Evolutionary conservation across 2,113 vertebrate genomes (phyloP).

Genomic region (Callospermophilus lateralis): DNA sequence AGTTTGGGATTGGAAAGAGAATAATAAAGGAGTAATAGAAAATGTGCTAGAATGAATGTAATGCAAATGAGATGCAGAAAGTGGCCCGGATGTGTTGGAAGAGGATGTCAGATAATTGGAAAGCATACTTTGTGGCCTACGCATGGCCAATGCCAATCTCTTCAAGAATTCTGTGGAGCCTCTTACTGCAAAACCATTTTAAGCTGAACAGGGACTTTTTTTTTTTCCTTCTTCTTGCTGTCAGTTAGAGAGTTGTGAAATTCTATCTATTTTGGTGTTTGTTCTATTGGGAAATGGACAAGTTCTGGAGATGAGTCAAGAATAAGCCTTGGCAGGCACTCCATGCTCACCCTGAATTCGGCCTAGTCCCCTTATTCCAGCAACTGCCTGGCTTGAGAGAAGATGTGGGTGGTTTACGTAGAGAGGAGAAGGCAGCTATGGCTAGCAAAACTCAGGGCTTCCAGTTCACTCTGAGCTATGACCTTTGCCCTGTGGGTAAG

Average conservation of each 20-base stretch:
- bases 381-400: not conserved
- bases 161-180: constrained; percentile 86
- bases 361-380: constrained; percentile 48
- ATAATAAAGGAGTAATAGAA: constrained; percentile 92
- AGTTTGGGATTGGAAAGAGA: constrained; percentile 88
- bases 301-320: constrained; percentile 70
- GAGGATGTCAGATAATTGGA: constrained; percentile 91
- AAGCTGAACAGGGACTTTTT: constrained; percentile 68
- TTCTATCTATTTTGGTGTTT: constrained; percentile 81
- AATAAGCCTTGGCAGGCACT: constrained; percentile 49
- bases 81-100: constrained; percentile 88
- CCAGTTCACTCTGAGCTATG: not conserved
- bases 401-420: not conserved
- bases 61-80: constrained; percentile 91
- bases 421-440: not conserved
- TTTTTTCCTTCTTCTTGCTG: constrained; percentile 6
- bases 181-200: constrained; percentile 78
- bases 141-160: constrained; percentile 86
- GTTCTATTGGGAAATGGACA: constrained; percentile 78
- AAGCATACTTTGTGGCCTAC: constrained; percentile 87
- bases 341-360: constrained; percentile 24
- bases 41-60: constrained; percentile 89
- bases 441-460: not conserved
- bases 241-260: constrained; percentile 79
- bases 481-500: not conserved